Percentiles rank a stretch among this genome's conserved stretches.
phyloP scores from a whole-genome alignment of 2,888 invertebrate genomes.

The Hecatera dysodea region DNA sequence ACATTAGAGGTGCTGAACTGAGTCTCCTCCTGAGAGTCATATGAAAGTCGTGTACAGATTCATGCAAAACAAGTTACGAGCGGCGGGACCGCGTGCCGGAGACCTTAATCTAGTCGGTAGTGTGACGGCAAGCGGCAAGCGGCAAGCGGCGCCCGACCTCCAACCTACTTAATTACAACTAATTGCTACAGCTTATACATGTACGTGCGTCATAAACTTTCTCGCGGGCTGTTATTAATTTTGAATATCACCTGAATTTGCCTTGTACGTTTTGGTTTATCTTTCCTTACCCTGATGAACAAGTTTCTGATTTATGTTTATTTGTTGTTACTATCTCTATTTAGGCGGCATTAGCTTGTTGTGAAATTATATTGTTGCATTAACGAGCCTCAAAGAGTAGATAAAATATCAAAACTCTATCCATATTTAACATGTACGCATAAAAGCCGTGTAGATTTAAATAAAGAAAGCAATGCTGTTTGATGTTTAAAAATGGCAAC shows the following conservation, averaged over 20 bases:
- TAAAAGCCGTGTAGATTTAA: conserved; percentile 61
- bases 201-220: conserved; percentile 85
- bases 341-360: conserved; percentile 10
- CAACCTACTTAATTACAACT: conserved; percentile 88
- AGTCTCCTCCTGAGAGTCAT: conserved; percentile 85
- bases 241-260: conserved; percentile 77
- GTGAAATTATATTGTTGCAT: conserved; percentile 16
- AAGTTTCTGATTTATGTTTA: conserved; percentile 60
- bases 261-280: conserved; percentile 68
- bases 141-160: conserved; percentile 73
- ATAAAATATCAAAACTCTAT: conserved; percentile 31
- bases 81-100: conserved; percentile 81
- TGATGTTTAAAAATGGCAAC: conserved; percentile 71
- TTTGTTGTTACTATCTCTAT: conserved; percentile 43
- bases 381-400: conserved; percentile 14
- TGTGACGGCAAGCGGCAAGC: conserved; percentile 78
- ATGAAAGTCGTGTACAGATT: conserved; percentile 88
- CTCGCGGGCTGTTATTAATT: conserved; percentile 81
- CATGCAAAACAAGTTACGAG: conserved; percentile 89
- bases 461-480: conserved; percentile 66
- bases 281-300: conserved; percentile 52
- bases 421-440: conserved; percentile 37
- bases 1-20: conserved; percentile 88
- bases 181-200: conserved; percentile 87
- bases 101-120: conserved; percentile 86